phyloP scores from a whole-genome alignment of 2,797 vertebrate genomes.

The Oryzias sinensis region DNA sequence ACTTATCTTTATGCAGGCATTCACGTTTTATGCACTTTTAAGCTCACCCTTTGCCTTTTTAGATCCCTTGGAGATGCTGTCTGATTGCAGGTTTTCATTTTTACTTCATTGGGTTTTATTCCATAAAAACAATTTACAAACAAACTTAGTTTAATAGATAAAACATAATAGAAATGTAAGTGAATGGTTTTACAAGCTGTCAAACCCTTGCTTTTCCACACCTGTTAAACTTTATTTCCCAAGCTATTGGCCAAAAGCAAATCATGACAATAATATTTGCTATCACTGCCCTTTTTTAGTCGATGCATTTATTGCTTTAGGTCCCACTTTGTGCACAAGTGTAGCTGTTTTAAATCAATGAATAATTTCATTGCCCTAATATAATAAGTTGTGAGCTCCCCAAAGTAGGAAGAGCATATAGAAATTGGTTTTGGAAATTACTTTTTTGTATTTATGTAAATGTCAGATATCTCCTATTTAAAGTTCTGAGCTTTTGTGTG shows the following conservation, averaged over 20 bases:
- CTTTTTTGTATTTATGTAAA: constrained; percentile 64
- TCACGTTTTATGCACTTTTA: too few relatives aligned
- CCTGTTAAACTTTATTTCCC: constrained; percentile 63
- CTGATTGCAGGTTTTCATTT: too few relatives aligned
- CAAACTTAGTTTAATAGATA: too few relatives aligned
- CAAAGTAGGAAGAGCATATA: constrained; percentile 42
- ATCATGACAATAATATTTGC: constrained; percentile 59
- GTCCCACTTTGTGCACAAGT: constrained; percentile 48
- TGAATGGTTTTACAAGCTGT: constrained; percentile 26
- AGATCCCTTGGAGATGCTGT: too few relatives aligned
- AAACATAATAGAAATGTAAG: too few relatives aligned
- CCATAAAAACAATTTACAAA: too few relatives aligned
- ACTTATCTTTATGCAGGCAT: too few relatives aligned
- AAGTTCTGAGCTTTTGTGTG: constrained; percentile 50
- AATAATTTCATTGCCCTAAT: constrained; percentile 58
- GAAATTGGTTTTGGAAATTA: constrained; percentile 64
- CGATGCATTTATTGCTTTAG: constrained; percentile 46
- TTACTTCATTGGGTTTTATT: too few relatives aligned
- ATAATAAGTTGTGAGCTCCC: constrained; percentile 50
- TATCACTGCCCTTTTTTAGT: constrained; percentile 60
- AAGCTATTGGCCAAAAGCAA: constrained; percentile 66
- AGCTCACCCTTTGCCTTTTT: too few relatives aligned
- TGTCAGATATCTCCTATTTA: constrained; percentile 59
- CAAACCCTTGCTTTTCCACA: constrained; percentile 37
- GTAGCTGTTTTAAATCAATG: constrained; percentile 54